phyloP scores from a whole-genome alignment of 2,888 invertebrate species.

The Rotaria macrura region DNA sequence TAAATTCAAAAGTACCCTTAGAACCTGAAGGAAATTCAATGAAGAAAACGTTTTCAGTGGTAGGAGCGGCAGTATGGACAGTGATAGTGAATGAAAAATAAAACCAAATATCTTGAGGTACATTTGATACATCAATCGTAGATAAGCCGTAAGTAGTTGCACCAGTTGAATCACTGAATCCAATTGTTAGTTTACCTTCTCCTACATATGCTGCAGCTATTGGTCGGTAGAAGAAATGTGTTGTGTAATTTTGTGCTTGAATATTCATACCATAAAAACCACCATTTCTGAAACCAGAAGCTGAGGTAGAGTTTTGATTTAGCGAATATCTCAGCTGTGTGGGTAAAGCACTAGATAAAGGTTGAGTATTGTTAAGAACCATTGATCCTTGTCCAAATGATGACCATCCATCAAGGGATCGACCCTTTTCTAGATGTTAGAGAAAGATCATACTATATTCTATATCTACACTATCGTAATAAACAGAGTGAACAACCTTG shows the following conservation, averaged over 20 bases:
- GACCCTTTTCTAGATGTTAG: neutral
- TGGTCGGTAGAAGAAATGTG: neutral
- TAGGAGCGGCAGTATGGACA: neutral
- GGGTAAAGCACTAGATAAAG: neutral
- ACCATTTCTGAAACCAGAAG: neutral
- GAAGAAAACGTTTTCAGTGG: neutral
- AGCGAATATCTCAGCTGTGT: neutral
- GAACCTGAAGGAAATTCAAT: neutral
- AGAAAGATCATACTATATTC: too few relatives aligned
- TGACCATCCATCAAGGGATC: neutral
- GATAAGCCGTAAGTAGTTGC: neutral
- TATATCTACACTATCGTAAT: too few relatives aligned
- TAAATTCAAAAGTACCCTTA: neutral
- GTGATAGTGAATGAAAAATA: neutral
- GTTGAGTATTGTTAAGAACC: neutral
- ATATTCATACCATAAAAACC: neutral
- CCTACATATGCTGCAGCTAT: neutral
- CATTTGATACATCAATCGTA: neutral
- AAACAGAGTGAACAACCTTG: neutral
- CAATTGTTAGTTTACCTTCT: neutral
- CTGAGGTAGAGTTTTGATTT: neutral
- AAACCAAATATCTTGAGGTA: neutral
- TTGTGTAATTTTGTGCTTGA: neutral
- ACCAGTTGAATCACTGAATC: neutral
- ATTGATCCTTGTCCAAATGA: neutral